phyloP scores from a whole-genome alignment of 30 jellyfish, hydroid and myxozoan species.

The Sanderia malayensis region DNA sequence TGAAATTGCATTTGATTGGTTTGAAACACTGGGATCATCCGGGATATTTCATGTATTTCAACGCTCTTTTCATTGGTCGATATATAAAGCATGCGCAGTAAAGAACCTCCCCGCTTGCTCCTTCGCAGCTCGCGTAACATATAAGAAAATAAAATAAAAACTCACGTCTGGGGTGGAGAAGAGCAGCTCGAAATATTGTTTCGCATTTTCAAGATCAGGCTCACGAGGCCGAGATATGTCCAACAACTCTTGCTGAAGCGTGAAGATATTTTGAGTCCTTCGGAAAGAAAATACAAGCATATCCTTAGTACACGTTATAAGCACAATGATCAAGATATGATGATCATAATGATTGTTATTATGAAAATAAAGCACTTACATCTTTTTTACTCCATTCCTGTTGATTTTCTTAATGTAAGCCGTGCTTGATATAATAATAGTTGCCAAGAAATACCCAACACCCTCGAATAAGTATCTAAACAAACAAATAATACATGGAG shows the following conservation, averaged over 20 bases:
- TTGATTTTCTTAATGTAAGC: conserved; percentile 86
- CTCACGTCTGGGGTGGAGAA: conserved; percentile 89
- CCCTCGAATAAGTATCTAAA: conserved; percentile 87
- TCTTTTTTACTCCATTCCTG: conserved; percentile 95
- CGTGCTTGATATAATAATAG: conserved; percentile 83
- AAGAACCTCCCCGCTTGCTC: too few relatives aligned
- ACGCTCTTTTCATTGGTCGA: too few relatives aligned
- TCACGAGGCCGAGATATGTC: conserved; percentile 87
- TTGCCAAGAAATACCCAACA: conserved; percentile 82
- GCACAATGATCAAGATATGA: too few relatives aligned
- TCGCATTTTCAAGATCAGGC: conserved; percentile 90
- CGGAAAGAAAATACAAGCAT: not conserved
- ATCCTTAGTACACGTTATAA: too few relatives aligned
- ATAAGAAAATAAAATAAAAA: not conserved
- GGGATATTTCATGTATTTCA: too few relatives aligned
- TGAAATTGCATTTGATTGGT: too few relatives aligned
- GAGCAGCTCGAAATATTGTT: conserved; percentile 91
- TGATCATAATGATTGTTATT: too few relatives aligned
- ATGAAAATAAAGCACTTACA: conserved; percentile 44
- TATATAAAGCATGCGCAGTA: too few relatives aligned
- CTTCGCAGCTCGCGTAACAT: too few relatives aligned
- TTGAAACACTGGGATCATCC: too few relatives aligned
- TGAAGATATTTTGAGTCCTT: conserved; percentile 93
- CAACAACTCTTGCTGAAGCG: conserved; percentile 94
- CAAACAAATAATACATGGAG: too few relatives aligned